phyloP scores from a whole-genome alignment of 2,888 invertebrate genomes.

The Omphaloscelis lunosa region DNA sequence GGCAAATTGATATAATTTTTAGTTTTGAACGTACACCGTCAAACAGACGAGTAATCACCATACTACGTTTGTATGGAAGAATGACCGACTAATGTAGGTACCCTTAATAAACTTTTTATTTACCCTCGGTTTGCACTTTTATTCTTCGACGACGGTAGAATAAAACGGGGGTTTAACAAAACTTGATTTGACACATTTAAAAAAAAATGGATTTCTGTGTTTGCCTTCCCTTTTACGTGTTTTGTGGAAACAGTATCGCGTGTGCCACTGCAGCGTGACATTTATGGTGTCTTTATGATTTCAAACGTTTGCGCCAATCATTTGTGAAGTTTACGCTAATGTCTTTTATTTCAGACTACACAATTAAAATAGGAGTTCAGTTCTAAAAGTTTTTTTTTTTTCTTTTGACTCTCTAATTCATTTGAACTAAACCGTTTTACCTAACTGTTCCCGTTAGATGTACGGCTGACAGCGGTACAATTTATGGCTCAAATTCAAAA shows the following conservation, averaged over 20 bases:
- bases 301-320: constrained; percentile 5
- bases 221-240: background rate
- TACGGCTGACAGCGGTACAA: constrained; percentile 45
- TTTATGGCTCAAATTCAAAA: constrained; percentile 38
- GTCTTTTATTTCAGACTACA: constrained; percentile 3
- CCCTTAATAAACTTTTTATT: constrained; percentile 25
- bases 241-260: constrained; percentile 2
- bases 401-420: constrained; percentile 22
- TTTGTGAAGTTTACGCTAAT: constrained; percentile 1
- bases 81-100: too few species aligned
- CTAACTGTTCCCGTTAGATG: constrained; percentile 51
- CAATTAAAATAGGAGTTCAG: constrained; percentile 3
- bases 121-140: constrained; percentile 21
- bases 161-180: background rate
- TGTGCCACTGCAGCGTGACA: background rate
- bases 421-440: constrained; percentile 47
- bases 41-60: too few species aligned
- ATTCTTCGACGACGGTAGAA: constrained; percentile 13
- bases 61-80: too few species aligned
- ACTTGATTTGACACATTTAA: background rate
- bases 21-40: too few species aligned
- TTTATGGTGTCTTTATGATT: constrained; percentile 14
- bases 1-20: too few species aligned
- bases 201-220: constrained; percentile 10
- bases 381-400: constrained; percentile 25